Evolutionary conservation across 2,888 invertebrate genomes (phyloP).

Genomic region (Meiosimyza platycephala): DNA sequence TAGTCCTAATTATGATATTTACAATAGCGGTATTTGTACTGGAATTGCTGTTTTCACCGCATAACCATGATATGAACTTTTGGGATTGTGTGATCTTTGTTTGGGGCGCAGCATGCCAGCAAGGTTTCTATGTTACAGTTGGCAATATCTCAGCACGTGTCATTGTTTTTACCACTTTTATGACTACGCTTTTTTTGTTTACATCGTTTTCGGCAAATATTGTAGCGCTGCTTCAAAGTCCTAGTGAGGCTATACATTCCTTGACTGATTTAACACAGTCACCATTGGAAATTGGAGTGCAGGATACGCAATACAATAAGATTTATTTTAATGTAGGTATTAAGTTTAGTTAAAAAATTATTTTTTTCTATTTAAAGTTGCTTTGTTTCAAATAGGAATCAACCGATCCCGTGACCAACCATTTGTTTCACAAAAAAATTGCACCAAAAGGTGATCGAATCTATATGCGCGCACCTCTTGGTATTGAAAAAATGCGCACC

Average conservation of each 20-base stretch:
- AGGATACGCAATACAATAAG: conserved; percentile 73
- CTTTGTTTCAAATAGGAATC: conserved; percentile 67
- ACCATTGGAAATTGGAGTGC: conserved; percentile 71
- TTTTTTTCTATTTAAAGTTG: not conserved
- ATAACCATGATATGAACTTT: conserved; percentile 55
- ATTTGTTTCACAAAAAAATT: conserved; percentile 71
- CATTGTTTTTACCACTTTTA: conserved; percentile 70
- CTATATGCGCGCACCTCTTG: conserved; percentile 69
- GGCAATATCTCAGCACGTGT: conserved; percentile 69
- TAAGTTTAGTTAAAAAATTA: not conserved
- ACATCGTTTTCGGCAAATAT: conserved; percentile 77
- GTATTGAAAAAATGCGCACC: conserved; percentile 70
- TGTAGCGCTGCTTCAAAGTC: conserved; percentile 73
- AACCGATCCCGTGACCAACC: conserved; percentile 69
- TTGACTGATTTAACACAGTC: conserved; percentile 71
- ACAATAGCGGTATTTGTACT: conserved; percentile 54
- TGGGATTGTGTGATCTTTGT: conserved; percentile 70
- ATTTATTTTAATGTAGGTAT: conserved; percentile 69
- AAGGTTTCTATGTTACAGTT: conserved; percentile 70
- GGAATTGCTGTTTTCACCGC: conserved; percentile 57
- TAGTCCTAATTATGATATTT: conserved; percentile 57
- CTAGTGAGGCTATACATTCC: conserved; percentile 71
- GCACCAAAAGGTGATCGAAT: conserved; percentile 70
- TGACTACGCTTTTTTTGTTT: conserved; percentile 71
- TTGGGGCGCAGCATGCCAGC: conserved; percentile 73